Evolutionary conservation across 2,888 invertebrate species (phyloP).

Genomic region (Tetanocera ferruginea): DNA sequence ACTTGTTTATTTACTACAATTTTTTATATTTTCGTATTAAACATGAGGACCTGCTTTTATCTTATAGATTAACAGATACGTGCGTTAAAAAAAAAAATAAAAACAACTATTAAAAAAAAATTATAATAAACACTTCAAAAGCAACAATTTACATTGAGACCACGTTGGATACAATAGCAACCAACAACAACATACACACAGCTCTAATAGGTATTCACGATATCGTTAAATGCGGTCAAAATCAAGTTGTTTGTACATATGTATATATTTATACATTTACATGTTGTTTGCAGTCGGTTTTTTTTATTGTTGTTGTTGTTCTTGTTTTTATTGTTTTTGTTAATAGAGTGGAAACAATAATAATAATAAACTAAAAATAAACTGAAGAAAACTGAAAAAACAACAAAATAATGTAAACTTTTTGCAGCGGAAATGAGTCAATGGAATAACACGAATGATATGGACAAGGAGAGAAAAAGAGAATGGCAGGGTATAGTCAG

Average conservation of each 20-base stretch:
- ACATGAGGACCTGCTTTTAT: not conserved
- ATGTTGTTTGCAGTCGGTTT: constrained; percentile 16
- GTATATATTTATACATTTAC: not conserved
- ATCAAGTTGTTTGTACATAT: not conserved
- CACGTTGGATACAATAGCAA: not conserved
- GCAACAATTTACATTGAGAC: not conserved
- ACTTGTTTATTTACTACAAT: too few relatives aligned
- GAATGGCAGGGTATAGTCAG: not conserved
- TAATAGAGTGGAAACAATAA: not conserved
- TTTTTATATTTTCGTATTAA: too few relatives aligned
- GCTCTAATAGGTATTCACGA: not conserved
- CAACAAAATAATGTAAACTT: not conserved
- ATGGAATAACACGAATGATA: not conserved
- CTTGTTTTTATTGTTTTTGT: not conserved
- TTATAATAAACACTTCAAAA: not conserved
- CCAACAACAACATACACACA: constrained; percentile 11
- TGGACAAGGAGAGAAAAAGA: not conserved
- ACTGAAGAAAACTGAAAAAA: not conserved
- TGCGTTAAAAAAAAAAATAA: not conserved
- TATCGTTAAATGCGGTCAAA: constrained; percentile 28
- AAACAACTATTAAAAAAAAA: not conserved
- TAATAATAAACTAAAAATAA: not conserved
- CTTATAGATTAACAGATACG: constrained; percentile 5
- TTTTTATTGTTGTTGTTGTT: constrained; percentile 21
- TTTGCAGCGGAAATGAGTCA: constrained; percentile 26